Percentiles rank a stretch among this genome's conserved stretches.
phyloP scores from a whole-genome alignment of 2,113 vertebrate species.

The Vombatus ursinus region DNA sequence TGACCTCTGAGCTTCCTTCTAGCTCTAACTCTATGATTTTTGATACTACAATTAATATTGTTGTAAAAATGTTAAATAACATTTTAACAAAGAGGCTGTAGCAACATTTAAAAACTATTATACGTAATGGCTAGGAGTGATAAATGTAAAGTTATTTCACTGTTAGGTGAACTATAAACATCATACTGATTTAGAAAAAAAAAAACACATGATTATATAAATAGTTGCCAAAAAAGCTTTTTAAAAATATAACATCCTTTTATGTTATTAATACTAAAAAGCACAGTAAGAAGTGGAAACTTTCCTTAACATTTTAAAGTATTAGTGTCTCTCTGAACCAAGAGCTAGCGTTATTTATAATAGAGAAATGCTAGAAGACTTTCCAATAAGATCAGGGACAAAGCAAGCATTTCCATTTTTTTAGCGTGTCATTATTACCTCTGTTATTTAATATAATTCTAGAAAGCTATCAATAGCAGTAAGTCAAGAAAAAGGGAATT shows the following conservation, averaged over 20 bases:
- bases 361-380: not conserved
- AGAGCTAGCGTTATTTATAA: not conserved
- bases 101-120: not conserved
- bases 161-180: too few species aligned
- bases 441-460: not conserved
- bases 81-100: too few species aligned
- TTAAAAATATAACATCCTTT: too few species aligned
- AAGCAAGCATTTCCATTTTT: not conserved
- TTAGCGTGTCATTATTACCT: not conserved
- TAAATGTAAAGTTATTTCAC: not conserved
- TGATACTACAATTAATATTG: too few species aligned
- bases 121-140: not conserved
- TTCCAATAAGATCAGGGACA: not conserved
- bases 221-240: too few species aligned
- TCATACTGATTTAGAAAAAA: too few species aligned
- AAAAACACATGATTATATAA: too few species aligned
- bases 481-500: not conserved
- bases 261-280: not conserved
- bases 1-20: too few species aligned
- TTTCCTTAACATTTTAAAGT: not conserved
- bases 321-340: not conserved
- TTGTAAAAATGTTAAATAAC: too few species aligned
- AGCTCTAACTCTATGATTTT: too few species aligned
- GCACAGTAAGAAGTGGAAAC: not conserved
- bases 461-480: not conserved